Evolutionary conservation across 2,888 invertebrate genomes (phyloP).

Genomic region (Petrolisthes cinctipes): DNA sequence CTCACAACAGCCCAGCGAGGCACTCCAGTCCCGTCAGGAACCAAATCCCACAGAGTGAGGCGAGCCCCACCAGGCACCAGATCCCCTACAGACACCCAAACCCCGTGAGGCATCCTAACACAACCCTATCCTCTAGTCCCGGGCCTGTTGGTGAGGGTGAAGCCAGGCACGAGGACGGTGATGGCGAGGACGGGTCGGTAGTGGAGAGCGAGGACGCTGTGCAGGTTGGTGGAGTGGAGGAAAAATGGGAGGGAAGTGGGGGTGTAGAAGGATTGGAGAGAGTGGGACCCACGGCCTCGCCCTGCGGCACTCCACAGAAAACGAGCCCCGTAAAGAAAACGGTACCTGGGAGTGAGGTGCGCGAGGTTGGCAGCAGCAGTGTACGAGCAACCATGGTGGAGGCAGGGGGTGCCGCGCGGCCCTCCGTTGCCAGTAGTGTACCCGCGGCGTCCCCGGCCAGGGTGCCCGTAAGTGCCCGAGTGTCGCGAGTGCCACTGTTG

Average conservation of each 20-base stretch:
- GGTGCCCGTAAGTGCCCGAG: constrained; percentile 56
- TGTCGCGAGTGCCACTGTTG: constrained; percentile 57
- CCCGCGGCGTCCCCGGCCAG: constrained; percentile 35
- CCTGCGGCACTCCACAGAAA: constrained; percentile 59
- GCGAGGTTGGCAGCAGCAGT: constrained; percentile 47
- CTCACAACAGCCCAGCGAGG: background rate
- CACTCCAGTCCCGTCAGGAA: background rate
- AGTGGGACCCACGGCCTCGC: constrained; percentile 39
- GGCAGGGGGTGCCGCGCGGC: constrained; percentile 59
- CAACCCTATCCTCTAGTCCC: background rate
- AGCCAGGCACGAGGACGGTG: constrained; percentile 7
- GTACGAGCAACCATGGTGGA: constrained; percentile 61
- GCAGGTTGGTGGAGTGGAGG: background rate
- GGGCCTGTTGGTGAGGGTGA: background rate
- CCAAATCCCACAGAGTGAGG: background rate
- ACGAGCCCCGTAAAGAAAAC: constrained; percentile 56
- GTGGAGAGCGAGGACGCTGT: background rate
- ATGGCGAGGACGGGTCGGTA: background rate
- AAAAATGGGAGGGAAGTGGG: background rate
- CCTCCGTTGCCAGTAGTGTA: constrained; percentile 53
- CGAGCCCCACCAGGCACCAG: background rate
- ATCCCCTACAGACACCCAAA: background rate
- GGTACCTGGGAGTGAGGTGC: constrained; percentile 48
- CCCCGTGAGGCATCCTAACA: background rate
- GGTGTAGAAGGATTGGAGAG: background rate